Conservation (phyloP, 2,113 vertebrate species). For the Oncorhynchus keta region DNA sequence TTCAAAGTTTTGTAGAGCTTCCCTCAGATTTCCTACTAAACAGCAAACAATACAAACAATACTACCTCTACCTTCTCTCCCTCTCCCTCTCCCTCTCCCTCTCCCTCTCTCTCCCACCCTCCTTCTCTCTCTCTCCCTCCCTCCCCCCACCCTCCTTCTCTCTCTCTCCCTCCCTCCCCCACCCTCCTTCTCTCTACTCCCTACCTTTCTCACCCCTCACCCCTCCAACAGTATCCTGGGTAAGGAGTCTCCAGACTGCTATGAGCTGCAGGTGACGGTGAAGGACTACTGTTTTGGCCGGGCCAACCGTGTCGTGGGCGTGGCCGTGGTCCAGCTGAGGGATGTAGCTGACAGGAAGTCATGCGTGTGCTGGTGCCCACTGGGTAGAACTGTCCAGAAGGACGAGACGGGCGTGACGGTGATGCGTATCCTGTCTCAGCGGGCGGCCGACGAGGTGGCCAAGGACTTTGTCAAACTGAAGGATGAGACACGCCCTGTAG, state of each 20-base stretch:
- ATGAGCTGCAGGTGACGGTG: constrained; percentile 91
- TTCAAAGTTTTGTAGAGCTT: too few relatives aligned
- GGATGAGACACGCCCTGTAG: constrained; percentile 85
- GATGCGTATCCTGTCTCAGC: constrained; percentile 91
- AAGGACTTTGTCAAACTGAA: constrained; percentile 95
- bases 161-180: too few relatives aligned
- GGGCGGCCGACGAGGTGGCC: constrained; percentile 92
- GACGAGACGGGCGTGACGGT: constrained; percentile 92
- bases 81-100: too few relatives aligned
- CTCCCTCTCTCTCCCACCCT: too few relatives aligned
- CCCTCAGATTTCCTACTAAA: too few relatives aligned
- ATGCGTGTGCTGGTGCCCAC: constrained; percentile 94
- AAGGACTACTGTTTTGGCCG: constrained; percentile 98
- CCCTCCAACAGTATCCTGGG: constrained; percentile 78
- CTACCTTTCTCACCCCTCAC: too few relatives aligned
- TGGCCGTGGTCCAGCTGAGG: constrained; percentile 88
- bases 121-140: too few relatives aligned
- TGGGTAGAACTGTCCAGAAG: constrained; percentile 83
- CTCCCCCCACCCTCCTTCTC: too few relatives aligned
- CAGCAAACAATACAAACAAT: too few relatives aligned
- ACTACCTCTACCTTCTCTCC: too few relatives aligned
- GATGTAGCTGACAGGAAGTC: constrained; percentile 87
- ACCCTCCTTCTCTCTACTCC: too few relatives aligned
- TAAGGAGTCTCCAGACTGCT: constrained; percentile 86
- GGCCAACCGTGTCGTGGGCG: constrained; percentile 88